These are phyloP conservation scores for Aldrovandia affinis DNA, from an alignment of 2,797 vertebrate genomes.

Conservation along the genomic window DNA sequence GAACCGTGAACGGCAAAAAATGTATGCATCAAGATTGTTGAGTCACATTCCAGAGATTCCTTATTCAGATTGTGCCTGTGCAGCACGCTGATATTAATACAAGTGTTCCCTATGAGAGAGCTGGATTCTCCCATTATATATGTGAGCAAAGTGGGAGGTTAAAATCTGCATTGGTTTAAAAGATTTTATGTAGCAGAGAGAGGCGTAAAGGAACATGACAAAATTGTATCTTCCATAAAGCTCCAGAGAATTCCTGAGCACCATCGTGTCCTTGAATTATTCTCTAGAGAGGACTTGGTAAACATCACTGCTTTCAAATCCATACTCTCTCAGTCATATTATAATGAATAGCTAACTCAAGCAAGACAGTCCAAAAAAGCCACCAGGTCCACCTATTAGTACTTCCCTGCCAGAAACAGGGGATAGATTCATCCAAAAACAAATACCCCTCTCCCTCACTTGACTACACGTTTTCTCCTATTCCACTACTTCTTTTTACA, in stretches of 20 bases:
- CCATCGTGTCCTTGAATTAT: background rate
- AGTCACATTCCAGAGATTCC: background rate
- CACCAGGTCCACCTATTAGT: constrained; percentile 1
- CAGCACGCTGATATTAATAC: constrained; percentile 14
- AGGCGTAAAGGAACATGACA: background rate
- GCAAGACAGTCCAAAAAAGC: constrained; percentile 12
- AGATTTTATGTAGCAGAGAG: background rate
- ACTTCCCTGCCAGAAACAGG: background rate
- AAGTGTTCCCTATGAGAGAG: background rate
- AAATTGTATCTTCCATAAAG: background rate
- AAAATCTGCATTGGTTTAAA: background rate
- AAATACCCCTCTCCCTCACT: background rate
- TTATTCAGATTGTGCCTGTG: background rate
- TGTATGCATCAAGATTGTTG: background rate
- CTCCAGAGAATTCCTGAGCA: background rate
- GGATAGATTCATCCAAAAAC: background rate
- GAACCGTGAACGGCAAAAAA: background rate
- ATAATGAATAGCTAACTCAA: constrained; percentile 3
- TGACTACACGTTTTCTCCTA: constrained; percentile 3
- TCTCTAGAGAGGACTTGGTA: background rate
- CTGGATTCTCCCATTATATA: background rate
- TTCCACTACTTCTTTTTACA: background rate
- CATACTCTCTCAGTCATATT: background rate
- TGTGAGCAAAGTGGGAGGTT: background rate
- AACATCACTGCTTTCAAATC: background rate